phyloP scores from a whole-genome alignment of 30 jellyfish, hydroid and myxozoan species.

The Cassiopea andromeda region DNA sequence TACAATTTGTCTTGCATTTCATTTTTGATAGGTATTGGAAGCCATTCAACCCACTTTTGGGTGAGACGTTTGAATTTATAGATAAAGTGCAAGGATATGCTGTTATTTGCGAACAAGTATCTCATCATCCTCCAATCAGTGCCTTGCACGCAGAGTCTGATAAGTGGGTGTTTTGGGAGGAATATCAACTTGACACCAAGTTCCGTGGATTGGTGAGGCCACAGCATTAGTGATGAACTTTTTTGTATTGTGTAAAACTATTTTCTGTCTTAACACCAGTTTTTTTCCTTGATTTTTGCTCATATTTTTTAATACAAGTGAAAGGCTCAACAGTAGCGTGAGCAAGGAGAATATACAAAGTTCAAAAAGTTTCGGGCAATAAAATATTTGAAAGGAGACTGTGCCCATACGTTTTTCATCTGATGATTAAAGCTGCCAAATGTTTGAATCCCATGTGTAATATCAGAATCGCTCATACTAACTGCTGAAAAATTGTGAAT shows the following conservation, averaged over 20 bases:
- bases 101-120: slow-evolving; percentile 91
- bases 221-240: too few relatives aligned
- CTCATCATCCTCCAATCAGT: slow-evolving; percentile 98
- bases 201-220: slow-evolving; percentile 87
- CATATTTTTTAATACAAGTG: too few relatives aligned
- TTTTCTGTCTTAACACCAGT: not conserved
- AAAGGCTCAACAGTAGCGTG: too few relatives aligned
- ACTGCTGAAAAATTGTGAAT: too few relatives aligned
- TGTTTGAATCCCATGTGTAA: too few relatives aligned
- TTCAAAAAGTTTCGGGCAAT: too few relatives aligned
- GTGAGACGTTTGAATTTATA: slow-evolving; percentile 86
- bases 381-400: too few relatives aligned
- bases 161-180: slow-evolving; percentile 94
- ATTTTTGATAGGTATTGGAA: slow-evolving; percentile 74
- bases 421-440: too few relatives aligned
- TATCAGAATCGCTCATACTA: too few relatives aligned
- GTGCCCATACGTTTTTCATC: too few relatives aligned
- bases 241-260: not conserved
- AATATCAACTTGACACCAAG: slow-evolving; percentile 83
- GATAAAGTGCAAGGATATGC: slow-evolving; percentile 79
- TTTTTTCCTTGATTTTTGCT: too few relatives aligned
- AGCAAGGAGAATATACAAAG: too few relatives aligned
- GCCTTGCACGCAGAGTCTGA: slow-evolving; percentile 92
- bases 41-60: slow-evolving; percentile 94
- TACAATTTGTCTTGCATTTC: not conserved